Base-by-base conservation (phyloP, 2,113 vertebrate species). In the Ageneiosus marmoratus region DNA sequence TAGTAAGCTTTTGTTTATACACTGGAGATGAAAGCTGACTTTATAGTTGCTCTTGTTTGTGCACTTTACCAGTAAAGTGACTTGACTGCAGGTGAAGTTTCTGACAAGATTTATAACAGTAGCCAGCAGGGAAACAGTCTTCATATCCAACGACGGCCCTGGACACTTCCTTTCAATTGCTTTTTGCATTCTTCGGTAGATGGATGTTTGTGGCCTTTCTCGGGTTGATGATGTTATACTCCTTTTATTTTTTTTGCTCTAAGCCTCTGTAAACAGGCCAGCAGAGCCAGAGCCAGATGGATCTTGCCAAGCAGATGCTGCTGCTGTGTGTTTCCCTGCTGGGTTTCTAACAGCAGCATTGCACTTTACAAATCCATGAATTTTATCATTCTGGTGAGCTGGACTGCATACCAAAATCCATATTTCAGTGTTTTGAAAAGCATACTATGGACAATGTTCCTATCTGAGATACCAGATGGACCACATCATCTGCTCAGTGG, bases 401-500 rank as follows among this genome's bases (percentile, higher is more conserved):
- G 24, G 6, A 53, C 10, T 32, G 34, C 72, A 53, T 83, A 60
- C 55, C 34, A 16, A 60, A 78, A 29, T 18, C 62, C 75, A 24
- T 53, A 78, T 58, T 41, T 41, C 16, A 12, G 48, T 62, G 15
- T n/a, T 46, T 6, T 37, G 53, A 75, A 53, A 74, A 51, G 51
- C 48, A 15, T 27, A 60, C 73, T 73, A 41, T 34, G 55, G 70
- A 80, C 69, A 80, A 72, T 81, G 15, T 67, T 77, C 56, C 63
- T 75, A 84, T 83, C 76, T 79, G 67, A 37, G 46, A 29, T 22
- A 75, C 81, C 70, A 75, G 56, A 80, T 86, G 85, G 81, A 24
- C 41, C 29, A 63, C 27, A 24, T 37, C 29, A 20, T 29, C 77
- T 75, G 62, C 44, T 56, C 58, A 76, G 41, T 81, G 32, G 74